Base-by-base conservation (phyloP, 2,888 invertebrate genomes). In the Eristalinus sepulchralis region DNA sequence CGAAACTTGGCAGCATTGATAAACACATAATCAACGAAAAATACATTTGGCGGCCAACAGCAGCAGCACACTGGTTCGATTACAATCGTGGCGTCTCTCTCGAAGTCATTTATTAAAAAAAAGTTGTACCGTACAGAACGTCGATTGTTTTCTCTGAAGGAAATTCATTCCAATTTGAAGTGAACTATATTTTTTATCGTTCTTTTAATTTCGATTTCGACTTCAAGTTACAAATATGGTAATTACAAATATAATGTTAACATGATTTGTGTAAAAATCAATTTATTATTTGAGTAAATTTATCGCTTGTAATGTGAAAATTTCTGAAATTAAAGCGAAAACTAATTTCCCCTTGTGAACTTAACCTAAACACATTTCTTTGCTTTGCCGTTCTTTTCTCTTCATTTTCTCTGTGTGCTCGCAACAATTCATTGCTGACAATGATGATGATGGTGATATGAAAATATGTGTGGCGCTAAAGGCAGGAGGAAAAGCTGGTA, bases 401-500 rank as follows among this genome's bases (percentile, higher is more conserved):
- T 55, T 76, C n/a, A 59, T 60, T 77, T 83, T 73, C 53, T 60
- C 83, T 78, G 60, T 86, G 73, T 34, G 81, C 85, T 72, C 66
- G 64, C 77, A 77, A 77, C 77, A 62, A 80, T 20, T 63, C 67
- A 67, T 67, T 27, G 64, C 57, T 81, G 81, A 39, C 47, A 39
- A 80, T 67, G 47, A 73, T 60, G 79, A 79, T 81, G 82, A 82
- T 72, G 78, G 39, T 62, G 68, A 68, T 24, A 17, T 64, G 33
- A 53, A 76, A 60, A 64, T 66, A 27, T 13, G 24, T 47, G 8
- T 47, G 47, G 17, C 47, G 9, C 5, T 47, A 17, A 47, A 97
- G 99, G 99, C 99, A 95, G 99, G 99, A 93, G 99, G 99, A 93
- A 99, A 99, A 97, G 99, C 99, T 94, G 99, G 99, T 92, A 99